Evolutionary conservation across 2,888 invertebrate genomes (phyloP), one percentile per base, ranked within the genome.

Genomic region (Synanthedon myopaeformis): DNA sequence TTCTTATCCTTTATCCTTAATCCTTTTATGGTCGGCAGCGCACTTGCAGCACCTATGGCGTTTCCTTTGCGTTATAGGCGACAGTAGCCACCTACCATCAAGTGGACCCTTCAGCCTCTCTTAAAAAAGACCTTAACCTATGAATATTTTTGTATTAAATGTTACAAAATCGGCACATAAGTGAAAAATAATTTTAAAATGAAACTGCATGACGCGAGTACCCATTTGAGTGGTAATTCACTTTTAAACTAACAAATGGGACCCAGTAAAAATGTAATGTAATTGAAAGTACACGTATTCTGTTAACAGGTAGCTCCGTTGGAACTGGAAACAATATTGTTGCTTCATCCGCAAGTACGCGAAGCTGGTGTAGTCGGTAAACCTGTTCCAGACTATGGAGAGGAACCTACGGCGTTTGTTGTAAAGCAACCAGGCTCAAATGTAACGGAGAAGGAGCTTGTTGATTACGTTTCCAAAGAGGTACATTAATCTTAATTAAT

Each of bases 361-460:
- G 96, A 96, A 68, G 93, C 90, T 0, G 95, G 92, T 6, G 96
- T 96, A 1, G 89, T 95, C 59, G 96, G 95, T 1, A 79, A 91
- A 56, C 91, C 93, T 0, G 90, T 93, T 62, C 90, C 90, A 56
- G 78, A 74, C 49, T 89, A 89, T 49, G 94, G 94, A 11, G 94
- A 94, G 69, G 74, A 92, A 23, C 94, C 94, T 0, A 70, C 90
- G 53, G 94, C 94, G 0, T 94, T 93, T 69, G 89, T 95, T 8
- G 94, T 94, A 0, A 89, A 85, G 56, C 89, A 91, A 67, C 79
- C 85, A 0, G 86, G 83, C 48, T 69, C 72, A 0, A 66, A 76
- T 1, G 67, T 92, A 8, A 90, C 87, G 0, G 89, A 89, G 58
- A 67, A 89, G 48, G 90, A 91, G 52, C 76, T 93, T 6, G 62